phyloP scores from a whole-genome alignment of 1,140 invertebrate genomes.

The Listronotus bonariensis region DNA sequence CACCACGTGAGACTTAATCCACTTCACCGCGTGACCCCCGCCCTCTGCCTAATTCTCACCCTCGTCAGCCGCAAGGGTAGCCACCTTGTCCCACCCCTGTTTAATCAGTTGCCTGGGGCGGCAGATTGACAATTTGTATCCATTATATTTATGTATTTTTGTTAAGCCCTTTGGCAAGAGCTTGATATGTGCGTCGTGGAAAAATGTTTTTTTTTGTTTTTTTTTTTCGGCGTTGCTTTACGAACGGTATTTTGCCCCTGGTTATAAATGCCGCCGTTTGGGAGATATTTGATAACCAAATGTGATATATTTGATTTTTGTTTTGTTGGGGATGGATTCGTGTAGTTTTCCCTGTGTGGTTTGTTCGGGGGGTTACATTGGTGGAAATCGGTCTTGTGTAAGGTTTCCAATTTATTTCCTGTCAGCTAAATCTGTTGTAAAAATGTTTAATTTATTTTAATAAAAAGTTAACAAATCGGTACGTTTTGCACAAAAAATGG shows the following conservation, averaged over 20 bases:
- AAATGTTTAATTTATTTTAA: no score
- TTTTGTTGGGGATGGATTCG: no score
- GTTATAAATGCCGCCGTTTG: constrained; percentile 27
- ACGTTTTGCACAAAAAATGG: no score
- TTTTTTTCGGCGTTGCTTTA: constrained; percentile 29
- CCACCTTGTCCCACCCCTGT: constrained; percentile 15
- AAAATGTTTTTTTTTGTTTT: neutral
- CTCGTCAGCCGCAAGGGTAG: constrained; percentile 3
- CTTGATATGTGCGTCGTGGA: constrained; percentile 12
- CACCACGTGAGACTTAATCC: constrained; percentile 17
- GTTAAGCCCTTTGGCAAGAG: neutral
- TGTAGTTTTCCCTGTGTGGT: no score
- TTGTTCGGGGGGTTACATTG: no score
- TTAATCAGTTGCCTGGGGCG: constrained; percentile 47
- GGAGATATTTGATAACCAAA: constrained; percentile 48
- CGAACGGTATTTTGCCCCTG: constrained; percentile 39
- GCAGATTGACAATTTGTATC: constrained; percentile 54
- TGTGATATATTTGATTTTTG: constrained; percentile 48
- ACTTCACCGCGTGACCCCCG: constrained; percentile 24
- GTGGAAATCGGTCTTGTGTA: no score
- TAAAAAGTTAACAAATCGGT: no score
- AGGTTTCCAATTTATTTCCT: no score
- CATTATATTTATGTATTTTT: constrained; percentile 55
- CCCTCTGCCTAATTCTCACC: constrained; percentile 16
- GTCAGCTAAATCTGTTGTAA: no score